These are phyloP conservation scores for Poeciliopsis gracilis DNA, from an alignment of 2,797 vertebrate genomes.

Conservation along the genomic window DNA sequence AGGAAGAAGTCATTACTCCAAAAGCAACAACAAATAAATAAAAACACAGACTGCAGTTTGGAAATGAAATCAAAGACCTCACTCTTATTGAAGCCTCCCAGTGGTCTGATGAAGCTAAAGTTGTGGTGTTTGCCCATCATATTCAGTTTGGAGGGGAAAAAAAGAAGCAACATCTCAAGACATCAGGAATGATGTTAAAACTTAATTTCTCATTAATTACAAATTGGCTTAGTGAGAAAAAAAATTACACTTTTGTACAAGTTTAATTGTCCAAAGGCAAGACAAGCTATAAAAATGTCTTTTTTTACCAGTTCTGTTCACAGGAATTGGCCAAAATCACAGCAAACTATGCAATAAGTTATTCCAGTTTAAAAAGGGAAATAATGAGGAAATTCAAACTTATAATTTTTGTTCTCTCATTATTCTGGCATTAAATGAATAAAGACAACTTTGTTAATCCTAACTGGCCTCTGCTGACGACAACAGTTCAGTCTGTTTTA, in stretches of 20 bases:
- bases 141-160: neutral
- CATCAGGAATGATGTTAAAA: neutral
- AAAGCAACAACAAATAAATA: neutral
- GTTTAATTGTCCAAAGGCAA: neutral
- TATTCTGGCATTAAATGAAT: neutral
- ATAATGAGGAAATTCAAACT: neutral
- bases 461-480: neutral
- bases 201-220: neutral
- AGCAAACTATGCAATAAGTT: neutral
- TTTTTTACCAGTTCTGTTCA: neutral
- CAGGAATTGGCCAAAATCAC: neutral
- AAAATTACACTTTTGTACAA: neutral
- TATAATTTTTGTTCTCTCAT: neutral
- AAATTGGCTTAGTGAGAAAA: neutral
- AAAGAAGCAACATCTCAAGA: neutral
- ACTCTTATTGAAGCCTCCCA: neutral
- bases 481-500: neutral
- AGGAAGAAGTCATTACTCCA: neutral
- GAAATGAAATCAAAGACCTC: neutral
- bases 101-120: neutral
- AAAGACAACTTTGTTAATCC: neutral
- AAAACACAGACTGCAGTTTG: neutral
- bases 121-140: neutral
- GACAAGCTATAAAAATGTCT: fast-evolving
- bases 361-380: neutral